Conservation (phyloP, 2,113 vertebrate genomes). For the Macquaria australasica region DNA sequence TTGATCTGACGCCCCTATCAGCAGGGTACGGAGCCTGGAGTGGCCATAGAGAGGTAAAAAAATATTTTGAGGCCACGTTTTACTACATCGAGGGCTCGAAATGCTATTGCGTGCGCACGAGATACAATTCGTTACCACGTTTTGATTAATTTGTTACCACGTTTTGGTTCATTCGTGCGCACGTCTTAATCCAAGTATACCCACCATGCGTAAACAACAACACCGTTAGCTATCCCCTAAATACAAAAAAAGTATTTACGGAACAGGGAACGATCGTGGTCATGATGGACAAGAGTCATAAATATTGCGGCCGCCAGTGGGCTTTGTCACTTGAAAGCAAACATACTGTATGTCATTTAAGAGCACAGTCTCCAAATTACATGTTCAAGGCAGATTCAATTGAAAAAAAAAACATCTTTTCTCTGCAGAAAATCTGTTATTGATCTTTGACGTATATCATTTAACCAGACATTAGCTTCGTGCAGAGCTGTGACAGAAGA, state of each 20-base stretch:
- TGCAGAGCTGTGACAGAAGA: background rate
- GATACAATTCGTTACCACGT: too few species aligned
- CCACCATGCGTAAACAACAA: too few species aligned
- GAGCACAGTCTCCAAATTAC: background rate
- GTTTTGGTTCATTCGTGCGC: too few species aligned
- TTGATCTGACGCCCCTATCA: background rate
- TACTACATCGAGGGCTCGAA: too few species aligned
- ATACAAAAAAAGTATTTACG: too few species aligned
- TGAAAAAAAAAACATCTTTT: background rate
- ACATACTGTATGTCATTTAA: background rate
- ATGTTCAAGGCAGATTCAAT: background rate
- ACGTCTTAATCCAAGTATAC: too few species aligned
- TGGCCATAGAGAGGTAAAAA: too few species aligned
- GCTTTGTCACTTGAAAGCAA: background rate
- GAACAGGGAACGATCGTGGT: background rate
- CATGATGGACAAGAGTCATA: background rate
- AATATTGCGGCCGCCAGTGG: background rate
- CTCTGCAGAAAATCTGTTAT: background rate
- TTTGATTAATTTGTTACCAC: too few species aligned
- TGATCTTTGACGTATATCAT: slow-evolving; percentile 9
- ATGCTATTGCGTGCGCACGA: too few species aligned
- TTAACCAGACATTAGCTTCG: background rate
- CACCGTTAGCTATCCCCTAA: too few species aligned
- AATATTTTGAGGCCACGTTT: too few species aligned
- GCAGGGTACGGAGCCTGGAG: too few species aligned